phyloP scores from a whole-genome alignment of 2,797 vertebrate species.

The Saguinus oedipus region DNA sequence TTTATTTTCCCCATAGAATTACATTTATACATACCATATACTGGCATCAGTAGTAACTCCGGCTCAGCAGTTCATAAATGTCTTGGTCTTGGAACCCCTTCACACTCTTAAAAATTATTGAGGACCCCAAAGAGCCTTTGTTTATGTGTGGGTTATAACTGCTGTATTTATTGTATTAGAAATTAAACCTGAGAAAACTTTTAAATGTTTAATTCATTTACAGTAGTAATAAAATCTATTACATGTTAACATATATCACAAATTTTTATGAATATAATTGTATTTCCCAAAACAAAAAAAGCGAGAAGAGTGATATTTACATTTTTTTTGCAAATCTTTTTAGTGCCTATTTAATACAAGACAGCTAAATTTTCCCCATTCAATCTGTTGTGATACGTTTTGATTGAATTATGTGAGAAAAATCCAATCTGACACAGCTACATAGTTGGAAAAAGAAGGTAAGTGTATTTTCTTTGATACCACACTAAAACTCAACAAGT shows the following conservation, averaged over 20 bases:
- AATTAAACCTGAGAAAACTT: slow-evolving; percentile 34
- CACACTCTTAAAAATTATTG: background rate
- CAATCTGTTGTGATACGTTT: background rate
- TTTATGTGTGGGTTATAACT: background rate
- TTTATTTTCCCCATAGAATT: background rate
- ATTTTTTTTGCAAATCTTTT: slow-evolving; percentile 51
- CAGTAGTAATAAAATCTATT: slow-evolving; percentile 41
- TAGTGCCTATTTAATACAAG: slow-evolving; percentile 38
- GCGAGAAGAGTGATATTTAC: background rate
- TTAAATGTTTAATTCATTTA: slow-evolving; percentile 25
- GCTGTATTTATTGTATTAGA: slow-evolving; percentile 3
- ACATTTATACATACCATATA: background rate
- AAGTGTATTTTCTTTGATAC: slow-evolving; percentile 27
- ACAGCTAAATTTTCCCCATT: slow-evolving; percentile 41
- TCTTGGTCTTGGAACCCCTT: background rate
- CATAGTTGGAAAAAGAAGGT: background rate
- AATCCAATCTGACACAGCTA: slow-evolving; percentile 11
- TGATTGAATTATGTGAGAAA: slow-evolving; percentile 13
- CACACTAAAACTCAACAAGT: slow-evolving; percentile 34
- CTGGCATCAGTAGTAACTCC: background rate
- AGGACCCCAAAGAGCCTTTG: background rate
- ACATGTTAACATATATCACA: background rate
- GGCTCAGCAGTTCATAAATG: background rate
- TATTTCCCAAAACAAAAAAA: slow-evolving; percentile 55
- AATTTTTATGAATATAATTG: slow-evolving; percentile 44